A percentile compares a stretch with the other conserved stretches of the same genome.
These are phyloP conservation scores for Cheilosia pagana DNA, from an alignment of 2,888 invertebrate species.

Conservation along the genomic window DNA sequence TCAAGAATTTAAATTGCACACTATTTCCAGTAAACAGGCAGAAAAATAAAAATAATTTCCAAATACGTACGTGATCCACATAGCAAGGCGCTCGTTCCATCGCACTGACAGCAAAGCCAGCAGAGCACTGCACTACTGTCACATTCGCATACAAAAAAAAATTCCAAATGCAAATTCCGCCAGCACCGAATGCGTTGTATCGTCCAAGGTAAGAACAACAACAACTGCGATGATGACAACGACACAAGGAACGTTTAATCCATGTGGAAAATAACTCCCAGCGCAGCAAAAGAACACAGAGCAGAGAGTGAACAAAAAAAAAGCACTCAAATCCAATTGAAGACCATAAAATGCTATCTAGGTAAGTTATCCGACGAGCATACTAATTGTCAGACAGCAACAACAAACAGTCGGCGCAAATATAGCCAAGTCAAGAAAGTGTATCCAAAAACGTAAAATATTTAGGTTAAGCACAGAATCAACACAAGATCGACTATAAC, in stretches of 20 bases:
- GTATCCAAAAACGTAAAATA: constrained; percentile 39
- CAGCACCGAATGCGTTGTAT: constrained; percentile 55
- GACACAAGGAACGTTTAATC: constrained; percentile 66
- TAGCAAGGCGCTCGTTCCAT: constrained; percentile 40
- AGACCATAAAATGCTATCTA: constrained; percentile 74
- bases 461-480: constrained; percentile 59
- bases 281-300: constrained; percentile 32
- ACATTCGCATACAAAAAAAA: constrained; percentile 44
- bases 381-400: constrained; percentile 65
- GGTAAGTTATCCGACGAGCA: constrained; percentile 72
- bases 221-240: constrained; percentile 23
- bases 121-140: constrained; percentile 60
- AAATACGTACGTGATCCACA: constrained; percentile 71
- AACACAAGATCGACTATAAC: constrained; percentile 28
- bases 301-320: constrained; percentile 13
- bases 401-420: constrained; percentile 35
- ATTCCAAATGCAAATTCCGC: constrained; percentile 65
- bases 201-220: constrained; percentile 35
- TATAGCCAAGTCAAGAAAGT: constrained; percentile 55
- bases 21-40: constrained; percentile 59
- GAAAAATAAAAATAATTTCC: constrained; percentile 21
- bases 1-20: constrained; percentile 52
- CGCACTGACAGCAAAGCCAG: constrained; percentile 20
- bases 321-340: constrained; percentile 52
- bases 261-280: constrained; percentile 60